A percentile compares a stretch with the other conserved stretches of the same genome.
These are phyloP conservation scores for Gonatopus flavifemur DNA, from an alignment of 1,140 invertebrate genomes.

Conservation along the genomic window DNA sequence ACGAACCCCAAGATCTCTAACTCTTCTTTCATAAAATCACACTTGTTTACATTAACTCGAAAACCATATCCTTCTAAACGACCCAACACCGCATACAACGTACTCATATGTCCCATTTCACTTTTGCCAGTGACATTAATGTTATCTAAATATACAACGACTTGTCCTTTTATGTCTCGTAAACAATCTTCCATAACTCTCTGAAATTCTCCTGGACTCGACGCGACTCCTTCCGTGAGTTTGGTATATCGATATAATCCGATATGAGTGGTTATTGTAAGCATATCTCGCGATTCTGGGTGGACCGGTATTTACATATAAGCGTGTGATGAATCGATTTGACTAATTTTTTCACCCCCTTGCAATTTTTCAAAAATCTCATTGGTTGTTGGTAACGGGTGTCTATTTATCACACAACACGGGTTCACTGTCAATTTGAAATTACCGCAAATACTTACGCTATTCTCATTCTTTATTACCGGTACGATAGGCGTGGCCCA, in stretches of 20 bases:
- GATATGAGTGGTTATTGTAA: neutral
- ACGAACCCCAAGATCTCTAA: constrained; percentile 40
- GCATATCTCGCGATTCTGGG: neutral
- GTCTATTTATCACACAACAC: neutral
- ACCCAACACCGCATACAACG: constrained; percentile 14
- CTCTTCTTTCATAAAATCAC: constrained; percentile 33
- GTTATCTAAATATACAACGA: constrained; percentile 40
- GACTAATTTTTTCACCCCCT: neutral
- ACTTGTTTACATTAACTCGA: constrained; percentile 20
- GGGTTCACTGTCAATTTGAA: neutral
- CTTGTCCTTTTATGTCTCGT: constrained; percentile 20
- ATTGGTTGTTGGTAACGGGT: neutral
- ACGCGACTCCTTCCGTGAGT: neutral
- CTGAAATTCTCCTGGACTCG: constrained; percentile 38
- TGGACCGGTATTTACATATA: constrained; percentile 36
- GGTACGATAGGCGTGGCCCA: constrained; percentile 53
- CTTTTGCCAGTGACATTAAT: constrained; percentile 32
- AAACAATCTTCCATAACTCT: constrained; percentile 42
- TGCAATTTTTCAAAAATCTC: neutral
- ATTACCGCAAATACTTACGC: neutral
- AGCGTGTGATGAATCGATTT: neutral
- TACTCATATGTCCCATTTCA: constrained; percentile 9
- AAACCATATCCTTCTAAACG: constrained; percentile 20
- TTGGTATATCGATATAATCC: neutral
- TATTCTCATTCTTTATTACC: constrained; percentile 35